Evolutionary conservation across 2,113 vertebrate species (phyloP).

Genomic region (Gavia stellata): DNA sequence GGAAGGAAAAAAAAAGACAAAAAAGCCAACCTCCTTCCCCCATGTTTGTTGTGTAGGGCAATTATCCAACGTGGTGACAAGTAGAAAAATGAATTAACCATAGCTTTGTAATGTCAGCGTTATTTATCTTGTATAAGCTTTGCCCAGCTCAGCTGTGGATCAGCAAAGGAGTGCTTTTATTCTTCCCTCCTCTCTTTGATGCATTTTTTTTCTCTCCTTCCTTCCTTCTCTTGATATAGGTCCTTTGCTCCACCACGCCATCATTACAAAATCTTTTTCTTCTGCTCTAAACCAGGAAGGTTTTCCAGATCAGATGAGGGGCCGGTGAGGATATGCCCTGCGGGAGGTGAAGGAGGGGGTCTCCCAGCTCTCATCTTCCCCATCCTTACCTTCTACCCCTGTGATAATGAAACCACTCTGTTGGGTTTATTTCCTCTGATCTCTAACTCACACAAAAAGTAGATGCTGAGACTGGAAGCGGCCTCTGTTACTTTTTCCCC

Average conservation of each 20-base stretch:
- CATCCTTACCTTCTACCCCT: background rate
- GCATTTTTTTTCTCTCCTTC: background rate
- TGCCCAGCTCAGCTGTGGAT: conserved; percentile 61
- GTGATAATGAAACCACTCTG: background rate
- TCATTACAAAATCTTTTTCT: background rate
- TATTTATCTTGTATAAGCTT: conserved; percentile 64
- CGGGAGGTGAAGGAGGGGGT: background rate
- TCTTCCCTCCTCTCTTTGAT: conserved; percentile 39
- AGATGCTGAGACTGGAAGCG: background rate
- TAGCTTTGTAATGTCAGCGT: conserved; percentile 44
- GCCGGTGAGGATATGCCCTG: background rate
- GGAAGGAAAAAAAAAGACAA: background rate
- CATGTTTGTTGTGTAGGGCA: conserved; percentile 47
- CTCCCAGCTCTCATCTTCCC: background rate
- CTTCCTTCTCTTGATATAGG: background rate
- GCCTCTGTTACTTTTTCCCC: rapidly evolving
- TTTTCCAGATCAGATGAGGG: background rate
- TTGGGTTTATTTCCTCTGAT: background rate
- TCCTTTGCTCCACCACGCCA: background rate
- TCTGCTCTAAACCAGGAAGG: background rate
- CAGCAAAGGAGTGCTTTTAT: conserved; percentile 40
- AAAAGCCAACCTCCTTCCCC: conserved; percentile 17
- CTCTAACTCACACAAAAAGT: background rate
- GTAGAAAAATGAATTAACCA: conserved; percentile 59
- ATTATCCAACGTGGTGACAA: conserved; percentile 65